Conservation (phyloP, 2,888 invertebrate species). For the Harpalus rubripes region DNA sequence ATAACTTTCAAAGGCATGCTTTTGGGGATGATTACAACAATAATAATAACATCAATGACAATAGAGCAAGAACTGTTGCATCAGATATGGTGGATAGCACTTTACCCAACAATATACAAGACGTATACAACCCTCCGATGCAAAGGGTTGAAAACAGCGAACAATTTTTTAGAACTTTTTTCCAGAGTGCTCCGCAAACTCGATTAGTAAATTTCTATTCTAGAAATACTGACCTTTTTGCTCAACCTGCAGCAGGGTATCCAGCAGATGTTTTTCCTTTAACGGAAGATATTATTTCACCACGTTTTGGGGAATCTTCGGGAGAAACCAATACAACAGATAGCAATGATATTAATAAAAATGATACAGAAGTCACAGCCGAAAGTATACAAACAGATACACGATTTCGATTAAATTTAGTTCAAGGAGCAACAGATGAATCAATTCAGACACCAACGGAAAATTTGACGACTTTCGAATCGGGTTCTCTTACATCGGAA, state of each 20-base stretch:
- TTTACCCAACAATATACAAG: slow-evolving; percentile 62
- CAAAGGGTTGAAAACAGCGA: slow-evolving; percentile 7
- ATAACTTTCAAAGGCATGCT: slow-evolving; percentile 16
- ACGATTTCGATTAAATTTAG: slow-evolving; percentile 63
- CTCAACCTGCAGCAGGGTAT: slow-evolving; percentile 48
- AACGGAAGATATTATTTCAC: background rate
- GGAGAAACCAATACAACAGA: background rate
- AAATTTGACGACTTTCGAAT: background rate
- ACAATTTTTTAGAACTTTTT: slow-evolving; percentile 63
- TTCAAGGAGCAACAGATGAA: slow-evolving; percentile 42
- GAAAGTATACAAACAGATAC: slow-evolving; percentile 68
- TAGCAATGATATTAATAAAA: slow-evolving; percentile 19
- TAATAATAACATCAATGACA: slow-evolving; percentile 21
- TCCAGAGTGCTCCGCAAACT: slow-evolving; percentile 55
- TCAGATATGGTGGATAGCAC: slow-evolving; percentile 71
- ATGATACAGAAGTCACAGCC: slow-evolving; percentile 44
- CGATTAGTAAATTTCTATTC: slow-evolving; percentile 69
- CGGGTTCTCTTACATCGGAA: background rate
- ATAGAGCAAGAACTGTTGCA: slow-evolving; percentile 70
- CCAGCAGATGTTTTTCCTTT: slow-evolving; percentile 68
- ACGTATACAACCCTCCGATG: slow-evolving; percentile 47
- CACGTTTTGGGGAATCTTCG: background rate
- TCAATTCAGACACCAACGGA: slow-evolving; percentile 9
- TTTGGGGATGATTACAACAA: slow-evolving; percentile 33
- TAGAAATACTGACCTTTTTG: slow-evolving; percentile 56